Evolutionary conservation across 2,113 vertebrate genomes (phyloP).

Genomic region (Oncorhynchus gorbuscha): DNA sequence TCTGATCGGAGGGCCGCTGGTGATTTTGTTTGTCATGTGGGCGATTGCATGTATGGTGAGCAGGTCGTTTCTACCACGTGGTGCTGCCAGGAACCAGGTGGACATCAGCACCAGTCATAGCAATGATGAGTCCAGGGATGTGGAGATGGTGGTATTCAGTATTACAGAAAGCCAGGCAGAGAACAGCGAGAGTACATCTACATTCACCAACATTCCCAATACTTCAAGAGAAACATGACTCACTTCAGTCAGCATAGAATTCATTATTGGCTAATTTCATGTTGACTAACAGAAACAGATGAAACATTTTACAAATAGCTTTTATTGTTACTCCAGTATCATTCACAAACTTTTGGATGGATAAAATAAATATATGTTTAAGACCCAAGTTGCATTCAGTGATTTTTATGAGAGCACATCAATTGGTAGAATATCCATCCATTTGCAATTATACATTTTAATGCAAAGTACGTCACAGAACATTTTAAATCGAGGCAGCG

Average conservation of each 20-base stretch:
- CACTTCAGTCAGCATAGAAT: no score
- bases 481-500: conserved; percentile 63
- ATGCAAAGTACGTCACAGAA: conserved; percentile 44
- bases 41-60: conserved; percentile 18
- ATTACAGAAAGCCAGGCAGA: not conserved
- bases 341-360: no score
- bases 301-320: conserved; percentile 42
- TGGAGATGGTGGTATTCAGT: conserved; percentile 13
- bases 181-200: not conserved
- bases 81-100: not conserved
- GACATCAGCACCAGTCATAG: not conserved
- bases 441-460: conserved; percentile 45
- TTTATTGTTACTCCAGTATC: conserved; percentile 51
- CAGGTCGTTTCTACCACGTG: not conserved
- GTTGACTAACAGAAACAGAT: conserved; percentile 8
- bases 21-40: conserved; percentile 15
- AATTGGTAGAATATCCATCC: conserved; percentile 33
- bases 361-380: conserved; percentile 28
- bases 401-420: conserved; percentile 9
- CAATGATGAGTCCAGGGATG: not conserved
- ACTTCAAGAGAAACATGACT: not conserved
- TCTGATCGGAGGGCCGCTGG: conserved; percentile 10
- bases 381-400: conserved; percentile 32
- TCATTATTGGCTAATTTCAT: not conserved
- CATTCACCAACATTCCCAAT: not conserved